These are phyloP conservation scores for Prostheceraeus crozeri DNA, from an alignment of 2,888 invertebrate genomes.

Conservation along the genomic window DNA sequence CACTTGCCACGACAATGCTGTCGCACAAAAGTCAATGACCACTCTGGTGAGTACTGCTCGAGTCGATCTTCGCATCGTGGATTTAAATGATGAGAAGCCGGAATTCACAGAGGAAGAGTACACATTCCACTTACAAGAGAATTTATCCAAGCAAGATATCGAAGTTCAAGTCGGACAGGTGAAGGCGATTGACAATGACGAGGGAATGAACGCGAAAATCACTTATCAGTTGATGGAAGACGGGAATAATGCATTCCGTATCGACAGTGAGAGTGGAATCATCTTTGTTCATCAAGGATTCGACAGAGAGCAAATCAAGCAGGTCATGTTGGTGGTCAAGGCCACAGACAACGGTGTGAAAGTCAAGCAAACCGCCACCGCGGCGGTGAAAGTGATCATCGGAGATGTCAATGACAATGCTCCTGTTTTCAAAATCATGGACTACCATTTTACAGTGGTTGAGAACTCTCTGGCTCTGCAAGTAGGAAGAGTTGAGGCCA, in stretches of 20 bases:
- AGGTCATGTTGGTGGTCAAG: conserved; percentile 13
- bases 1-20: no score
- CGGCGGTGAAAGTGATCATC: conserved; percentile 11
- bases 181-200: conserved; percentile 29
- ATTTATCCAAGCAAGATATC: conserved; percentile 18
- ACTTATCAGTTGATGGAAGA: conserved; percentile 4
- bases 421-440: conserved; percentile 16
- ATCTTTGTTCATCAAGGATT: background rate
- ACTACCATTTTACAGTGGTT: conserved; percentile 29
- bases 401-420: conserved; percentile 32
- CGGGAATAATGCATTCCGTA: conserved; percentile 27
- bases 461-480: conserved; percentile 22
- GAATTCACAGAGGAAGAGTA: conserved; percentile 24
- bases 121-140: conserved; percentile 31
- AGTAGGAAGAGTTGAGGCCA: conserved; percentile 27
- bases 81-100: conserved; percentile 33
- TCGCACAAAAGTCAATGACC: no score
- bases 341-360: conserved; percentile 2
- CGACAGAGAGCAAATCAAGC: conserved; percentile 7
- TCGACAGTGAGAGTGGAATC: conserved; percentile 16
- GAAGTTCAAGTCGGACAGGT: conserved; percentile 21
- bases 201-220: conserved; percentile 19
- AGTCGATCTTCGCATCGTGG: conserved; percentile 17
- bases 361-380: conserved; percentile 12
- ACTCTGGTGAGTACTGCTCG: conserved; percentile 18